A percentile compares a stretch with the other conserved stretches of the same genome.
Conservation (phyloP, 2,888 invertebrate genomes). For the Sphaerophoria taeniata region DNA sequence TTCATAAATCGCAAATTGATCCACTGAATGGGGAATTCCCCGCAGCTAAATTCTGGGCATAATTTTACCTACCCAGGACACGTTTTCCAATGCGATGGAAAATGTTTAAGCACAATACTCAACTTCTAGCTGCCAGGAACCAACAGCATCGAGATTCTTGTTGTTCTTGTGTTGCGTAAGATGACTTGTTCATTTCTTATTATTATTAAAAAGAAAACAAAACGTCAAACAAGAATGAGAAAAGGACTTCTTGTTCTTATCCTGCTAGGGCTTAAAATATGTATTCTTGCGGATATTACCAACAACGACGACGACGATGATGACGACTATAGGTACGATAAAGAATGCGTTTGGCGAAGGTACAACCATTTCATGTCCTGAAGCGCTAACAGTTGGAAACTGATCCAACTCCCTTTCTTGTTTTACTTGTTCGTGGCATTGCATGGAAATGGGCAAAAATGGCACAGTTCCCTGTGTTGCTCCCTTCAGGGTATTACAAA, state of each 20-base stretch:
- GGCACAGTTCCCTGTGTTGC: conserved; percentile 5
- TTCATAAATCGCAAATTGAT: conserved; percentile 45
- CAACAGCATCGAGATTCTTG: not conserved
- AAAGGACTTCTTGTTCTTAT: conserved; percentile 32
- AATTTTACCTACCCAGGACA: conserved; percentile 7
- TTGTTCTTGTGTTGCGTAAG: conserved; percentile 19
- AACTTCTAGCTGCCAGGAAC: conserved; percentile 5
- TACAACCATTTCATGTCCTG: conserved; percentile 33
- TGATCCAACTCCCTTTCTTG: conserved; percentile 13
- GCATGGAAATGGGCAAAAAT: conserved; percentile 25
- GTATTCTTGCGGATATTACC: not conserved
- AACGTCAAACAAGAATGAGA: conserved; percentile 27
- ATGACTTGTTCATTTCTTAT: conserved; percentile 10
- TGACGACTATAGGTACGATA: not conserved
- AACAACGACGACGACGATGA: not conserved
- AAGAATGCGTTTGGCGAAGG: conserved; percentile 28
- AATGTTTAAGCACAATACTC: not conserved
- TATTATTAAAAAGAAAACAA: conserved; percentile 31
- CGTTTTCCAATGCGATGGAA: conserved; percentile 28
- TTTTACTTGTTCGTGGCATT: not conserved
- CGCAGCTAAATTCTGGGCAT: conserved; percentile 13
- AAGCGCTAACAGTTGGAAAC: conserved; percentile 50
- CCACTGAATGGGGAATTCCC: conserved; percentile 51
- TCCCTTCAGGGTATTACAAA: conserved; percentile 41
- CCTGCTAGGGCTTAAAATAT: not conserved